Conservation (phyloP, 1,140 invertebrate species). For the Sycobia sp. region DNA sequence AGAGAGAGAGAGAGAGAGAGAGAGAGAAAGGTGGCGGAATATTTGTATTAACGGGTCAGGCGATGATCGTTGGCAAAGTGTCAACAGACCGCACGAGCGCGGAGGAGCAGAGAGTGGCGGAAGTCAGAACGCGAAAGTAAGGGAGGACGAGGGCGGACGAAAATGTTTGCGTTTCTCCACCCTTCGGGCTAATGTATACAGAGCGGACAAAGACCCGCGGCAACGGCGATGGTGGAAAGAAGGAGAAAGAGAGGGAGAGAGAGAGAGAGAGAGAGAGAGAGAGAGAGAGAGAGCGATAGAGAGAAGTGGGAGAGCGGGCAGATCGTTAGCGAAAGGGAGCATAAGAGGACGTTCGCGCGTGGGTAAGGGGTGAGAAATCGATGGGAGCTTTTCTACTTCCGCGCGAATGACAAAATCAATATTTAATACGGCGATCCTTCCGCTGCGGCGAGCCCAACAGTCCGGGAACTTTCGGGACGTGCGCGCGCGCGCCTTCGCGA, state of each 20-base stretch:
- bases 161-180: conserved; percentile 13
- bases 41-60: conserved; percentile 27
- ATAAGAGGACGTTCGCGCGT: no score
- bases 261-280: no score
- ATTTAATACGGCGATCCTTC: conserved; percentile 34
- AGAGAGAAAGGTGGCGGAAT: conserved; percentile 28
- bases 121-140: background rate
- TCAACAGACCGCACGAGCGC: conserved; percentile 17
- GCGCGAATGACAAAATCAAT: conserved; percentile 45
- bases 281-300: no score
- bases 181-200: background rate
- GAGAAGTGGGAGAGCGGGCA: no score
- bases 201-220: background rate
- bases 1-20: no score
- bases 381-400: conserved; percentile 38
- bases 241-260: no score
- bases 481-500: no score
- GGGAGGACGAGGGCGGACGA: background rate
- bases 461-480: no score
- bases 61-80: conserved; percentile 13
- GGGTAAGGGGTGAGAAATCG: no score
- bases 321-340: no score
- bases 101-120: background rate
- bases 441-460: background rate
- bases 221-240: background rate